These are phyloP conservation scores for Marasmarcha lunaedactyla DNA, from an alignment of 2,888 invertebrate species.

Conservation along the genomic window DNA sequence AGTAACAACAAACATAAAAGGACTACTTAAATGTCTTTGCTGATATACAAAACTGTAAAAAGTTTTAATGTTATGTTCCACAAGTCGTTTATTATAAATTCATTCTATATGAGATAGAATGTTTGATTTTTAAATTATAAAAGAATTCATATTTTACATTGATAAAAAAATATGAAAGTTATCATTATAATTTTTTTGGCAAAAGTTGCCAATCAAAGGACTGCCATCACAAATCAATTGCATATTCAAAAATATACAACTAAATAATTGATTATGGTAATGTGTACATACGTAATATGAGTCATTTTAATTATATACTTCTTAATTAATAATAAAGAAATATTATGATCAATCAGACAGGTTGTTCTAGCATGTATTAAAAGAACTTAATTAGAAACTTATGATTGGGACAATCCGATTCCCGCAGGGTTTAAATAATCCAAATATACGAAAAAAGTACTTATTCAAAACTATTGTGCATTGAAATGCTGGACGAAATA, in stretches of 20 bases:
- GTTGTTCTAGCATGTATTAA: too few relatives aligned
- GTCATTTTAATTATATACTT: neutral
- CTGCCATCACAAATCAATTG: neutral
- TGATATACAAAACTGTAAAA: constrained; percentile 20
- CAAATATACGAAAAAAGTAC: too few relatives aligned
- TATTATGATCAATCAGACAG: neutral
- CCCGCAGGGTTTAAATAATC: too few relatives aligned
- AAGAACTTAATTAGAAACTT: too few relatives aligned
- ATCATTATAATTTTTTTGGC: neutral
- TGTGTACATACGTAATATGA: neutral
- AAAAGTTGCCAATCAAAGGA: neutral
- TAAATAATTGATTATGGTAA: neutral
- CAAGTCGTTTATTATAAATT: constrained; percentile 16
- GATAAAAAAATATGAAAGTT: neutral
- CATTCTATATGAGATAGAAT: neutral
- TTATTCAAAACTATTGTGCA: too few relatives aligned
- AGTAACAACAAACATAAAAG: constrained; percentile 25
- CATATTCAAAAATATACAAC: neutral
- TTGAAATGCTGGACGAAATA: too few relatives aligned
- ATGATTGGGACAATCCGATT: too few relatives aligned
- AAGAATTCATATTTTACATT: neutral
- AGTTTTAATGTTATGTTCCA: constrained; percentile 17
- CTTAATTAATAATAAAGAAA: neutral
- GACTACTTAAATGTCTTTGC: constrained; percentile 14
- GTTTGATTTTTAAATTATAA: neutral